Conservation (phyloP, 2,888 invertebrate genomes). For the Cynaeus angustus region DNA sequence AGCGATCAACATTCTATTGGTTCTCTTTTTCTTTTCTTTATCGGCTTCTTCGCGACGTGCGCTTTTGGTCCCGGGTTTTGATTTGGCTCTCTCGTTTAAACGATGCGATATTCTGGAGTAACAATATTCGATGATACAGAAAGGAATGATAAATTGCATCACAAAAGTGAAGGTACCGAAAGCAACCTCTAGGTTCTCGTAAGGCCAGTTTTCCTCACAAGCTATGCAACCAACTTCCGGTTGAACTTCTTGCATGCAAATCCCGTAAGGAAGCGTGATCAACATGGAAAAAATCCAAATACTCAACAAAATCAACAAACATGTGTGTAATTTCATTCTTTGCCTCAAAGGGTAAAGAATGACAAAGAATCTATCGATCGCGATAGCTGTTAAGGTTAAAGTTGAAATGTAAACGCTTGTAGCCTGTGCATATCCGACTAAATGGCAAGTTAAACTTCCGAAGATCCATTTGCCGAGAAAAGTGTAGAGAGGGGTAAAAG, state of each 20-base stretch:
- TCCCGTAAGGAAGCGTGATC: constrained; percentile 93
- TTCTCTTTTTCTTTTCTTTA: constrained; percentile 89
- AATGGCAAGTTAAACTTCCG: constrained; percentile 91
- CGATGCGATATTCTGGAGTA: constrained; percentile 94
- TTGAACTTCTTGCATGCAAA: constrained; percentile 82
- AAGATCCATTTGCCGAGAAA: constrained; percentile 95
- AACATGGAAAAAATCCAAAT: constrained; percentile 94
- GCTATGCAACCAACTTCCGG: constrained; percentile 67
- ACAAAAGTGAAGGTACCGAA: constrained; percentile 92
- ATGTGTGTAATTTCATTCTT: constrained; percentile 91
- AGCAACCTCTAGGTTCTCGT: constrained; percentile 82
- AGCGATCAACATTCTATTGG: constrained; percentile 97
- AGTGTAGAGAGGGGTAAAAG: constrained; percentile 96
- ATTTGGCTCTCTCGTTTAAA: constrained; percentile 86
- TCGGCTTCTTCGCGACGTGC: constrained; percentile 92
- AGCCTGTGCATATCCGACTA: constrained; percentile 95
- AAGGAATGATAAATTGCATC: constrained; percentile 95
- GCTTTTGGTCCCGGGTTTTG: constrained; percentile 89
- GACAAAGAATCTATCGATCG: constrained; percentile 97
- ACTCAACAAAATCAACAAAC: constrained; percentile 87
- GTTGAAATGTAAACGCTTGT: constrained; percentile 98
- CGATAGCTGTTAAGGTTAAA: constrained; percentile 96
- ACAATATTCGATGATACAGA: constrained; percentile 94
- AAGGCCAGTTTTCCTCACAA: constrained; percentile 95
- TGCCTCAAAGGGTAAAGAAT: constrained; percentile 97